These are phyloP conservation scores for Xiphophorus maculatus DNA, from an alignment of 2,113 vertebrate genomes.

Conservation along the genomic window DNA sequence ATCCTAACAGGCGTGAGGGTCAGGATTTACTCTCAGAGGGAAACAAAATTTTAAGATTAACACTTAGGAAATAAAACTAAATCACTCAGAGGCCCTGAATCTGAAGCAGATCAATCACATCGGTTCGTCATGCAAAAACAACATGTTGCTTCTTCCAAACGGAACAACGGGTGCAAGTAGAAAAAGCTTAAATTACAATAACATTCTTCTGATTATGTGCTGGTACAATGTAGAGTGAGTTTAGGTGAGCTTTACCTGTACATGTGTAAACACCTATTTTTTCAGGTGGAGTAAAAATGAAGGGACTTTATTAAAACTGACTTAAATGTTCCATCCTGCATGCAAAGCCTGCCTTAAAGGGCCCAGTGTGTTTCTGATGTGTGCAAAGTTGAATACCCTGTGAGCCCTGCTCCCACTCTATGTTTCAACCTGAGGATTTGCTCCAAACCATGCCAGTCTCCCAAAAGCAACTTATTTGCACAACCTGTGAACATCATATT, in stretches of 20 bases:
- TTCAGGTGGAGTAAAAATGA: constrained; percentile 22
- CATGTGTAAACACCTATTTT: constrained; percentile 24
- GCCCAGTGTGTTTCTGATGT: constrained; percentile 61
- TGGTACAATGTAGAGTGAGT: constrained; percentile 65
- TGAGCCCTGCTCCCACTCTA: constrained; percentile 55
- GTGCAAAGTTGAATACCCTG: constrained; percentile 75
- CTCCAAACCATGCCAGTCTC: constrained; percentile 63
- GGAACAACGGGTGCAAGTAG: constrained; percentile 46
- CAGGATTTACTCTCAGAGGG: constrained; percentile 33
- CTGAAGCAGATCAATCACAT: constrained; percentile 36
- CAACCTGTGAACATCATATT: constrained; percentile 61
- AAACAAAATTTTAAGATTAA: constrained; percentile 29
- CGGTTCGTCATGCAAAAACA: constrained; percentile 66
- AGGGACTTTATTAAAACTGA: constrained; percentile 22
- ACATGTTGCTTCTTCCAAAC: constrained; percentile 42
- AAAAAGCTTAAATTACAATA: constrained; percentile 50
- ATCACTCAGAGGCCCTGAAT: constrained; percentile 52
- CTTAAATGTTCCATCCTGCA: constrained; percentile 45
- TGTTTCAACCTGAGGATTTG: constrained; percentile 65
- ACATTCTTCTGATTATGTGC: constrained; percentile 76
- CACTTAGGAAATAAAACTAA: constrained; percentile 52
- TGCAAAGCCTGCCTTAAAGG: constrained; percentile 46
- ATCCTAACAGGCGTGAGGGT: constrained; percentile 20
- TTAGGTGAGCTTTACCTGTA: constrained; percentile 49
- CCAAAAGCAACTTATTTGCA: constrained; percentile 52